Evolutionary conservation across 2,888 invertebrate genomes (phyloP), one percentile per base, ranked within the genome.

Genomic region (Chydorus sphaericus): DNA sequence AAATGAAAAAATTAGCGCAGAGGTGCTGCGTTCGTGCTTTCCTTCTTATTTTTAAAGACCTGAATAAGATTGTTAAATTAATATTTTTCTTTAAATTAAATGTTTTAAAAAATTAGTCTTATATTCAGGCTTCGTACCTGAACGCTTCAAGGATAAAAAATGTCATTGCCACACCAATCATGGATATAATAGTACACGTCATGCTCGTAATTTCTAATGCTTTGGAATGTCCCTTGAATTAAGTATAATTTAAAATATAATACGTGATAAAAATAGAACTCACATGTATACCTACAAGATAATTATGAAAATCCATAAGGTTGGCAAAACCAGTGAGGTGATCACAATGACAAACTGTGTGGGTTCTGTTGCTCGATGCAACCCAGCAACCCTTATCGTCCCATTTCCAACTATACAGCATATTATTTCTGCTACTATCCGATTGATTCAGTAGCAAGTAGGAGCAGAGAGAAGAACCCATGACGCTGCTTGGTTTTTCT

Each of bases 11-110:
- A 60, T 71, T 71, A n/a, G 72, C 58, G 58, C 74, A 74, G 48
- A 76, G 65, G 61, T 77, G 74, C 60, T 74, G 72, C 63, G 76
- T 76, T 57, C 77, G 75, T 5, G 73, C 71, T 57, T 71, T 71
- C 16, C 75, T 67, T 51, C 73, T 71, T 61, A 59, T 54, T 29
- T 57, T 58, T 16, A 36, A 48, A 44, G 30, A 16, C 16, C 20
- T 54, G 14, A 10, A 48, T 57, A 28, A 14, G 10, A 48, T 57
- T 30, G n/a, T n/a, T n/a, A n/a, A n/a, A n/a, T n/a, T n/a, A n/a
- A n/a, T n/a, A n/a, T n/a, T n/a, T n/a, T n/a, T n/a, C n/a, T n/a
- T n/a, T n/a, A n/a, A n/a, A n/a, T n/a, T n/a, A n/a, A n/a, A n/a
- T n/a, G n/a, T n/a, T n/a, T n/a, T n/a, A n/a, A n/a, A n/a, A n/a